phyloP scores from a whole-genome alignment of 2,888 invertebrate genomes.

The Andrena dorsata region DNA sequence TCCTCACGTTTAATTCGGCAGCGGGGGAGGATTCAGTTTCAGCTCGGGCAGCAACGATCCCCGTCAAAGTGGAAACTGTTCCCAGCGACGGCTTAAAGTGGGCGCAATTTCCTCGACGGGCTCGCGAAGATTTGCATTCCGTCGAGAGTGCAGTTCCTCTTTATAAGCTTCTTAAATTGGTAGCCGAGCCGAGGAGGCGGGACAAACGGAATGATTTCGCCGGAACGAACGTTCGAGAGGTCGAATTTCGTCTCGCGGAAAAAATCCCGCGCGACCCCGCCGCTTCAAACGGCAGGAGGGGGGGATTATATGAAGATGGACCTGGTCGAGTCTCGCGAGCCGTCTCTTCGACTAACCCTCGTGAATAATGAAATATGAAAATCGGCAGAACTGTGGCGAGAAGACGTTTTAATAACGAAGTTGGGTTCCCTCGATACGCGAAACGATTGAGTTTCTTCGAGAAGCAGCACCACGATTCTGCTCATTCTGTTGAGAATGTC shows the following conservation, averaged over 20 bases:
- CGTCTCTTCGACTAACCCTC: background rate
- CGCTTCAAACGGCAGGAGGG: background rate
- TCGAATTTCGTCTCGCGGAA: conserved; percentile 45
- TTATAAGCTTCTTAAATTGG: conserved; percentile 72
- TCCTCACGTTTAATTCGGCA: conserved; percentile 45
- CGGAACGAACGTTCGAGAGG: conserved; percentile 49
- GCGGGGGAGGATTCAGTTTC: conserved; percentile 52
- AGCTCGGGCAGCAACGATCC: conserved; percentile 48
- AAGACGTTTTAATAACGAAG: conserved; percentile 18
- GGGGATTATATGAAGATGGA: background rate
- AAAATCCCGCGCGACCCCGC: conserved; percentile 6
- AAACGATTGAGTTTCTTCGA: background rate
- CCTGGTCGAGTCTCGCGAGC: background rate
- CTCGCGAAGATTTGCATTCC: conserved; percentile 67
- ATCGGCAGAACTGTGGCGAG: background rate
- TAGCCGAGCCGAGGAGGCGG: conserved; percentile 24
- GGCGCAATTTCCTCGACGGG: conserved; percentile 62
- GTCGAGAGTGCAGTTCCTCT: conserved; percentile 59
- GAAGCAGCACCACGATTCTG: background rate
- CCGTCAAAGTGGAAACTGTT: conserved; percentile 59
- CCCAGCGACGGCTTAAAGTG: conserved; percentile 51
- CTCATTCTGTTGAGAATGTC: background rate
- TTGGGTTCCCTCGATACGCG: background rate
- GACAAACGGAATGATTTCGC: conserved; percentile 53
- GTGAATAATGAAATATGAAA: conserved; percentile 34